Evolutionary conservation across 1,140 invertebrate species (phyloP), one percentile per base, ranked within the genome.

Genomic region (Parasteatoda tepidariorum): DNA sequence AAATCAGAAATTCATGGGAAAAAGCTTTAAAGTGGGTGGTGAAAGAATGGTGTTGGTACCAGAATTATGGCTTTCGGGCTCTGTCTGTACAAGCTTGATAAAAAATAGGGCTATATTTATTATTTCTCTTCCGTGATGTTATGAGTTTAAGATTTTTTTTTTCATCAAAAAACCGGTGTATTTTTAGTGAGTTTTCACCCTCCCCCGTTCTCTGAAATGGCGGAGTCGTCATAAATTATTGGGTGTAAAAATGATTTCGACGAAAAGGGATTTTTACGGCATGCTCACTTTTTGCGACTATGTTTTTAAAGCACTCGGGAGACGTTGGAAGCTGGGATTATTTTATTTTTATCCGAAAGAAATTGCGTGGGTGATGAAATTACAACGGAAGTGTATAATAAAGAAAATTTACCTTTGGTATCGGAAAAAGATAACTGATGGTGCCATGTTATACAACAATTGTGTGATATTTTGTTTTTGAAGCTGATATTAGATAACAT

Each of bases 41-140:
- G 66, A 68, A 38, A 68, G n/a, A 34, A 24, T 1, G 34, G 24
- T 38, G n/a, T 18, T 24, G 34, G 24, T 9, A 11, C 11, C 11
- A 68, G 38, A 68, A 38, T 68, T 68, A 68, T 68, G 33, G 66
- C 66, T 68, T 68, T 26, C 13, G 24, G 34, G 2, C 15, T 33
- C 22, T 28, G 34, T 48, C 66, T 68, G 66, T 68, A 68, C 33
- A 41, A 48, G 66, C 15, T 38, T 30, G 66, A 68, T 68, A 68
- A 68, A 68, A 68, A 68, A 67, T 48, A 48, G 38, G 38, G 64
- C 24, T 68, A 34, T 24, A 38, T 68, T 68, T 68, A 59, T n/a
- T 59, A 59, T 13, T 13, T 2, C 3, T 22, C 7, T 22, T 7
- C 18, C 7, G 2, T 59, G 18, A 59, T 59, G n/a, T 3, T 22